Evolutionary conservation across 2,797 vertebrate genomes (phyloP).

Genomic region (Microhierax caerulescens): DNA sequence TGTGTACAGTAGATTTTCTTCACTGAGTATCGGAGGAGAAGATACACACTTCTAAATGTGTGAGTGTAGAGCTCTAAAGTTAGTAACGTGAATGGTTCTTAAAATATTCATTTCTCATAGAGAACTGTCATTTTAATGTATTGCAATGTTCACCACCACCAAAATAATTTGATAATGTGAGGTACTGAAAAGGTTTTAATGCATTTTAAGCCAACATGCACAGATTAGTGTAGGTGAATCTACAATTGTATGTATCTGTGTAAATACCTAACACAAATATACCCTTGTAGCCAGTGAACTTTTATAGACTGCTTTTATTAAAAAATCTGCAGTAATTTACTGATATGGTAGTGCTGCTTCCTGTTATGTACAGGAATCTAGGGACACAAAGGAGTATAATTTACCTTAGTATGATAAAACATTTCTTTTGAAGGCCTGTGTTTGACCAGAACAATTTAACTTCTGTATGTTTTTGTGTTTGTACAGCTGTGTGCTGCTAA

Average conservation of each 20-base stretch:
- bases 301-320: neutral
- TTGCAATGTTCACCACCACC: neutral
- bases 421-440: neutral
- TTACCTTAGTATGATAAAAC: neutral
- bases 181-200: neutral
- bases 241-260: neutral
- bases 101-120: neutral
- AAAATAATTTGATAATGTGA: neutral
- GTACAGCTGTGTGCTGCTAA: neutral
- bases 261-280: neutral
- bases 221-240: neutral
- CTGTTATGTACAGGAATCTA: neutral
- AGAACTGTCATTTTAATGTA: neutral
- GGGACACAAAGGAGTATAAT: neutral
- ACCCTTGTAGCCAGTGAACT: neutral
- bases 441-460: neutral
- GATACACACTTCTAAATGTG: neutral
- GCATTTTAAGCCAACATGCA: neutral
- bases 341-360: neutral
- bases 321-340: neutral
- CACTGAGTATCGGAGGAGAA: neutral
- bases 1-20: neutral
- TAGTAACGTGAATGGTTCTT: neutral
- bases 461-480: neutral
- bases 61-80: neutral